phyloP scores from a whole-genome alignment of 2,113 vertebrate species.

The Tapirus terrestris region DNA sequence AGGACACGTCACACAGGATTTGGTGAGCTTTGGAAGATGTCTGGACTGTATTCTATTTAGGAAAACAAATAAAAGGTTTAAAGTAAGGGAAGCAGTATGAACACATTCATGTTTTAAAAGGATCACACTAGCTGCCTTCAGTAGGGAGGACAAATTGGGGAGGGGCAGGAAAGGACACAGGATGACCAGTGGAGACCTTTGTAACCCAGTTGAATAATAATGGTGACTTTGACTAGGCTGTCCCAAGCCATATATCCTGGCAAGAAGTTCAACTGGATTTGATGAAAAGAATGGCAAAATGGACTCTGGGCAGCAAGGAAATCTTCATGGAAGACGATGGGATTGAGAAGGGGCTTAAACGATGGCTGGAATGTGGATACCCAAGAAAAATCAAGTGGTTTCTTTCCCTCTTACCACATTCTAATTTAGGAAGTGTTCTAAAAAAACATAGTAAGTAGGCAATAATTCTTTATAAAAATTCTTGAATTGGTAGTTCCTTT shows the following conservation, averaged over 20 bases:
- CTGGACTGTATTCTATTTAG: not conserved
- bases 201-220: not conserved
- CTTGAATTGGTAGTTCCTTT: constrained; percentile 36
- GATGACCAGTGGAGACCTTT: not conserved
- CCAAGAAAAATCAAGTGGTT: constrained; percentile 24
- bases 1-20: not conserved
- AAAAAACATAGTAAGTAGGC: constrained; percentile 25
- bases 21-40: not conserved
- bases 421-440: constrained; percentile 31
- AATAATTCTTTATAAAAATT: constrained; percentile 34
- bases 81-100: not conserved
- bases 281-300: not conserved
- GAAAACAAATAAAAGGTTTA: not conserved
- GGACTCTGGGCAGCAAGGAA: not conserved
- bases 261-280: not conserved
- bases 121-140: not conserved
- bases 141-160: not conserved
- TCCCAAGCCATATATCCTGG: not conserved
- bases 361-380: not conserved
- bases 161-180: not conserved
- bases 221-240: not conserved
- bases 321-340: not conserved
- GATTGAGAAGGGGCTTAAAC: not conserved
- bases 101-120: not conserved
- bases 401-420: not conserved